phyloP scores from a whole-genome alignment of 2,797 vertebrate genomes.

The Fringilla coelebs region DNA sequence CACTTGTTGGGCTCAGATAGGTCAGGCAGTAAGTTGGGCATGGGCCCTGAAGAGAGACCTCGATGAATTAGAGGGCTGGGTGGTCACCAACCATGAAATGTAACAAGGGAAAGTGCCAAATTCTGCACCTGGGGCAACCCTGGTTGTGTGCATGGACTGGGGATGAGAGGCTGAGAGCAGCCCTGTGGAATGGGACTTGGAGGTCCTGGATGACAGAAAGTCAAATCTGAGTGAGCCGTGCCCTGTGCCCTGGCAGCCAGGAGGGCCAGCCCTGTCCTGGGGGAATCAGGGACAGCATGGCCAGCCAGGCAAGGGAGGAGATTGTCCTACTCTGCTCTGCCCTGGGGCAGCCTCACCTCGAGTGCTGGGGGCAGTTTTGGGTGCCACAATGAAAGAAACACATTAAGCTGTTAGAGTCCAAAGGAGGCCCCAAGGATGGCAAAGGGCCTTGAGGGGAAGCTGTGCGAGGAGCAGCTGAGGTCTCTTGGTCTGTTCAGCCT shows the following conservation, averaged over 20 bases:
- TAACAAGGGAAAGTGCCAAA: not conserved
- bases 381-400: accelerated
- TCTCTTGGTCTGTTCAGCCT: not conserved
- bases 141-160: not conserved
- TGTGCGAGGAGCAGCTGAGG: accelerated
- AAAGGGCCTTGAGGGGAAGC: not conserved
- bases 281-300: accelerated
- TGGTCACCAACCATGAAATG: not conserved
- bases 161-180: not conserved
- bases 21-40: not conserved
- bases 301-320: accelerated
- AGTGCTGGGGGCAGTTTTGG: not conserved
- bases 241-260: not conserved
- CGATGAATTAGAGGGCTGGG: not conserved
- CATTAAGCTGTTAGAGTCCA: not conserved
- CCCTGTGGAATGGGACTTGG: not conserved
- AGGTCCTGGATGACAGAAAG: not conserved
- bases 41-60: not conserved
- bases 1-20: not conserved
- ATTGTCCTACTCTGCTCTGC: not conserved
- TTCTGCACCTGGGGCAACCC: not conserved
- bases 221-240: not conserved
- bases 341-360: accelerated
- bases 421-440: not conserved
- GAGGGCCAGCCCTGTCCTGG: not conserved